Percentiles rank a stretch among this genome's conserved stretches.
Conservation (phyloP, 2,113 vertebrate genomes). For the Myrmecophaga tridactyla region DNA sequence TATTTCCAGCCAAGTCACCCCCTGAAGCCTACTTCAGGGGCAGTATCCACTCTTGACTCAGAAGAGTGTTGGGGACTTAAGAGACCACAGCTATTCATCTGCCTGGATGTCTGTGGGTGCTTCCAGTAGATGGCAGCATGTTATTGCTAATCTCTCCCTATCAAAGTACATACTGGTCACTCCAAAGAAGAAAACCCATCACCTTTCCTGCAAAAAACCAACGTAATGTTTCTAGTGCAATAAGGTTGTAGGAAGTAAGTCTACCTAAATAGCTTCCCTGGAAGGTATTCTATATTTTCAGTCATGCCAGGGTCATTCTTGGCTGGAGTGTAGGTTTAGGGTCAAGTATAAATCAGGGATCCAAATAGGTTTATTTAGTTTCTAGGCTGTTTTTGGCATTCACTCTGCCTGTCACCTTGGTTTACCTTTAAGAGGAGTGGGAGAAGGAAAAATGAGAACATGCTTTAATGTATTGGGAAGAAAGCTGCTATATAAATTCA, state of each 20-base stretch:
- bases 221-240: background rate
- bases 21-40: background rate
- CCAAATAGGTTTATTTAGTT: background rate
- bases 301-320: background rate
- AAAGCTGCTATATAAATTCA: accelerated
- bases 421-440: background rate
- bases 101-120: background rate
- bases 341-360: background rate
- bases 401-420: background rate
- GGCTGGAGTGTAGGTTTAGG: background rate
- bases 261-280: accelerated
- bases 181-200: constrained; percentile 21
- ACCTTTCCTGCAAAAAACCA: constrained; percentile 25
- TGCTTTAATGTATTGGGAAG: background rate
- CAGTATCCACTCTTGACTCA: background rate
- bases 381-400: background rate
- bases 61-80: background rate
- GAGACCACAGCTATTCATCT: background rate
- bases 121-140: constrained; percentile 85
- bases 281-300: background rate
- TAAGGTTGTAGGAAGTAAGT: background rate
- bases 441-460: background rate
- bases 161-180: background rate
- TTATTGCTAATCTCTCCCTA: constrained; percentile 59
- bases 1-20: background rate